Conservation (phyloP, 2,888 invertebrate genomes). For the Uloborus plumipes region DNA sequence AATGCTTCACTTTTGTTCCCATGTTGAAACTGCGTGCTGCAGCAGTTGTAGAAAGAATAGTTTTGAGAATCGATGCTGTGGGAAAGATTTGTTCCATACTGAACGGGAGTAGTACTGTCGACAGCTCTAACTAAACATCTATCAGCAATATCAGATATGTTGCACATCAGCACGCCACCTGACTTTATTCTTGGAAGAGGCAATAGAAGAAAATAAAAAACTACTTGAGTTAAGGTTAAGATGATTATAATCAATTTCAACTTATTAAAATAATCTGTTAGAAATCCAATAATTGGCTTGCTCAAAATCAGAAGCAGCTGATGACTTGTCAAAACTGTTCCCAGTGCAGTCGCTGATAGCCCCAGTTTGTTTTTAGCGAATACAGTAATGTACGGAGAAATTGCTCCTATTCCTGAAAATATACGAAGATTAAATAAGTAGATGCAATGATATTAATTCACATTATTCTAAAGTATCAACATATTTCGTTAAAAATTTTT, state of each 20-base stretch:
- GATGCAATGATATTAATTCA: neutral
- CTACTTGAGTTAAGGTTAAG: constrained; percentile 8
- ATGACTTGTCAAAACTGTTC: constrained; percentile 4
- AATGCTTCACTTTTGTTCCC: too few species aligned
- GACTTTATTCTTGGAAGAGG: constrained; percentile 4
- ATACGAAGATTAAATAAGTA: neutral
- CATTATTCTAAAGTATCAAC: neutral
- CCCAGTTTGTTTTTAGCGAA: constrained; percentile 27
- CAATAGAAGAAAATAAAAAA: constrained; percentile 21
- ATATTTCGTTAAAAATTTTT: neutral
- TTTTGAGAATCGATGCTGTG: too few species aligned
- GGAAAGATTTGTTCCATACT: too few species aligned
- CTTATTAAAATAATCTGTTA: constrained; percentile 45
- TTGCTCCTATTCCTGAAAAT: constrained; percentile 20
- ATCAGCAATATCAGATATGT: too few species aligned
- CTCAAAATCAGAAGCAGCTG: constrained; percentile 26
- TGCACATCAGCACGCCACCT: too few species aligned
- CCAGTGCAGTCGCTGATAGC: constrained; percentile 18
- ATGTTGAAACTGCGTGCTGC: neutral
- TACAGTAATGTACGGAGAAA: constrained; percentile 10
- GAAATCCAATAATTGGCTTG: constrained; percentile 22
- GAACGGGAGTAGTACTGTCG: too few species aligned
- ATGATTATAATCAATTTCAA: constrained; percentile 27
- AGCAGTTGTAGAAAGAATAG: neutral
- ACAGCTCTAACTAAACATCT: too few species aligned